Percentiles rank a stretch among this genome's conserved stretches.
Conservation (phyloP, 2,113 vertebrate species). For the Xiphias gladius region DNA sequence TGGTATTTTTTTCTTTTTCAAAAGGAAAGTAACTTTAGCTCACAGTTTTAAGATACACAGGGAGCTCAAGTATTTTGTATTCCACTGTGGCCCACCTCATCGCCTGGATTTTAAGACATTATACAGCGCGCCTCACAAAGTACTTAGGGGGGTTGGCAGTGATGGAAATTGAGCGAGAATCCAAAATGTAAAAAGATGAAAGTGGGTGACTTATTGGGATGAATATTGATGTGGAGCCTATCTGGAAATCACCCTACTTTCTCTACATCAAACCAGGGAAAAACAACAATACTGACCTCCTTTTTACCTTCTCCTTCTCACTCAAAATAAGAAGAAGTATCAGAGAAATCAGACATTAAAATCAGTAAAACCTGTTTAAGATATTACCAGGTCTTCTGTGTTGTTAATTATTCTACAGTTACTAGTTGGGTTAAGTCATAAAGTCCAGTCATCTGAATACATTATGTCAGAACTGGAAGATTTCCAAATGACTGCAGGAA, state of each 20-base stretch:
- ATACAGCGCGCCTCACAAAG: conserved; percentile 38
- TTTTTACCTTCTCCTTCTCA: conserved; percentile 38
- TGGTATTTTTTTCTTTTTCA: background rate
- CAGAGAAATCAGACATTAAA: background rate
- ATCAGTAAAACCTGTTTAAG: conserved; percentile 9
- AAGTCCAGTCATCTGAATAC: background rate
- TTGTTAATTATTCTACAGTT: background rate
- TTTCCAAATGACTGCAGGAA: conserved; percentile 10
- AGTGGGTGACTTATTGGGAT: conserved; percentile 56
- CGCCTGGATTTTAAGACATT: conserved; percentile 36
- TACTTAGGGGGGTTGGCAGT: background rate
- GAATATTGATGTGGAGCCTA: conserved; percentile 67
- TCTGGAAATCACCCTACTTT: conserved; percentile 65
- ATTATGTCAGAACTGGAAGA: conserved; percentile 1
- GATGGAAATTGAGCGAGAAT: conserved; percentile 17
- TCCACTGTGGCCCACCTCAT: conserved; percentile 37
- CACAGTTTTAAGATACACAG: conserved; percentile 13
- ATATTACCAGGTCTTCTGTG: background rate
- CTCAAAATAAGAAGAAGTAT: conserved; percentile 4
- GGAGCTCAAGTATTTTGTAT: conserved; percentile 42
- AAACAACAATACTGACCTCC: conserved; percentile 61
- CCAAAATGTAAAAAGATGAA: conserved; percentile 65
- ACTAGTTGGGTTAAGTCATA: conserved; percentile 1
- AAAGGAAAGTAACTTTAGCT: conserved; percentile 31
- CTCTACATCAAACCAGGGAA: conserved; percentile 41